phyloP scores from a whole-genome alignment of 2,113 vertebrate genomes.

The Pseudonaja textilis region DNA sequence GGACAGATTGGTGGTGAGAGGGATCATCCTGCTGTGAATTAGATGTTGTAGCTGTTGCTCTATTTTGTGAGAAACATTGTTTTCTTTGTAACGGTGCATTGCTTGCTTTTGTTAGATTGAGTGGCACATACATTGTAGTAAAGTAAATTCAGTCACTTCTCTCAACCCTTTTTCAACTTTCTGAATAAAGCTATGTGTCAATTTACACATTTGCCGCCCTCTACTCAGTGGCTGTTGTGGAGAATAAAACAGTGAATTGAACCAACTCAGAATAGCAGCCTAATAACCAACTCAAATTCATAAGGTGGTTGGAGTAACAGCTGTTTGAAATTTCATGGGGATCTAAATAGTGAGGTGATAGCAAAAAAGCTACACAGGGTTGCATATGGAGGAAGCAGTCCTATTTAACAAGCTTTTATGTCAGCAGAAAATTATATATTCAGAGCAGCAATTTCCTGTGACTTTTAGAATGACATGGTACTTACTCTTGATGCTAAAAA shows the following conservation, averaged over 20 bases:
- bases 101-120: not conserved
- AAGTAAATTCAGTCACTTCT: not conserved
- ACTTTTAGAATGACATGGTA: slow-evolving; percentile 9
- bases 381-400: not conserved
- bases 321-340: not conserved
- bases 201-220: not conserved
- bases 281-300: not conserved
- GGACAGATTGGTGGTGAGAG: not conserved
- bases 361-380: not conserved
- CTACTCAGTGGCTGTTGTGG: not conserved
- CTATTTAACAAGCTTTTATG: not conserved
- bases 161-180: not conserved
- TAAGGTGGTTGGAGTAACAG: not conserved
- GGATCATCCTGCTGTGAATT: not conserved
- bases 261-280: not conserved
- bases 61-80: not conserved
- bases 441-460: slow-evolving; percentile 9
- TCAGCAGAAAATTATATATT: slow-evolving; percentile 24
- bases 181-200: not conserved
- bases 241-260: not conserved
- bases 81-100: not conserved
- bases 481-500: slow-evolving; percentile 34
- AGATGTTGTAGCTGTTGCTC: not conserved
- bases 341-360: not conserved
- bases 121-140: not conserved